Percentiles rank a stretch among this genome's conserved stretches.
Conservation (phyloP, 2,113 vertebrate genomes). For the Semnopithecus entellus region DNA sequence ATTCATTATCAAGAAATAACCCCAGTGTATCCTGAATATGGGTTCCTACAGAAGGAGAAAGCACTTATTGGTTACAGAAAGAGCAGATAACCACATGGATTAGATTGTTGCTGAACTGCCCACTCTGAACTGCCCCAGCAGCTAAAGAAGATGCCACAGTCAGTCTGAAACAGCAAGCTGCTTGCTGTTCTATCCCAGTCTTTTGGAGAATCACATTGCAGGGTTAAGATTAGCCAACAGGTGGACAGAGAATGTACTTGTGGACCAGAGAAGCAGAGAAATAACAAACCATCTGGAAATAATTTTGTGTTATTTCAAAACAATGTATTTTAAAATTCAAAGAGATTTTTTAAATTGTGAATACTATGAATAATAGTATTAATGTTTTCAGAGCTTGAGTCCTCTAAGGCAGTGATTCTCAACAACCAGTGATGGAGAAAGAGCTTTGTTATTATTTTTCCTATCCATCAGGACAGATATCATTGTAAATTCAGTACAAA, state of each 20-base stretch:
- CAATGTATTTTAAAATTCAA: neutral
- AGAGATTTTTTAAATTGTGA: neutral
- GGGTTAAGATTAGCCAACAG: neutral
- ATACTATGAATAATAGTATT: neutral
- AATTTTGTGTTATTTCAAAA: neutral
- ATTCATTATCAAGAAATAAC: conserved; percentile 29
- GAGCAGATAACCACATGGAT: neutral
- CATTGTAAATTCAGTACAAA: conserved; percentile 38
- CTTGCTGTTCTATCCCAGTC: neutral
- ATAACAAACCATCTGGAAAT: neutral
- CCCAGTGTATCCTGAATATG: neutral
- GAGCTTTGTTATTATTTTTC: neutral
- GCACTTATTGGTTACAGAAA: neutral
- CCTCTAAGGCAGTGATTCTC: neutral
- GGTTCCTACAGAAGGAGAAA: neutral
- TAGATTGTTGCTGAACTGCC: neutral
- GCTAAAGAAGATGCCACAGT: neutral
- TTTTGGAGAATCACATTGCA: neutral
- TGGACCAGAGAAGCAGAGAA: neutral
- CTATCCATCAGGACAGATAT: neutral
- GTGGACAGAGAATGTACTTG: neutral
- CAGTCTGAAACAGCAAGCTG: neutral
- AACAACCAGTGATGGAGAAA: neutral
- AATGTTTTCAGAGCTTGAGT: neutral
- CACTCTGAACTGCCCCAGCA: neutral